A percentile compares a stretch with the other conserved stretches of the same genome.
phyloP scores from a whole-genome alignment of 2,888 invertebrate genomes.

The Neria commutata region DNA sequence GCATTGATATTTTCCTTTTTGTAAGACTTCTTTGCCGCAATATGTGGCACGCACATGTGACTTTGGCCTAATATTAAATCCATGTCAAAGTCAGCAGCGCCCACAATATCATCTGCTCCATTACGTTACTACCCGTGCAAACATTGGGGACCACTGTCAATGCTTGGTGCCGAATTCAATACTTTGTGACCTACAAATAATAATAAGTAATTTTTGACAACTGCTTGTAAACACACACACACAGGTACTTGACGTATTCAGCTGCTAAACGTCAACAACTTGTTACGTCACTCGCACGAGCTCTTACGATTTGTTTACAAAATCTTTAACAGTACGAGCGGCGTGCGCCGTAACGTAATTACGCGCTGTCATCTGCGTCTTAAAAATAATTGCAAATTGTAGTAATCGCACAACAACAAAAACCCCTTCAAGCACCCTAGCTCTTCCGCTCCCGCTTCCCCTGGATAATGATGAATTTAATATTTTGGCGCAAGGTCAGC shows the following conservation, averaged over 20 bases:
- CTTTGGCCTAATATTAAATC: not conserved
- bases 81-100: slow-evolving; percentile 9
- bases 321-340: no score
- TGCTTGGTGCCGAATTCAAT: not conserved
- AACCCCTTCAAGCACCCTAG: not conserved
- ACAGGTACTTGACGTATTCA: not conserved
- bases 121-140: not conserved
- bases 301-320: not conserved
- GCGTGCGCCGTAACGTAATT: no score
- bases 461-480: no score
- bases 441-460: no score
- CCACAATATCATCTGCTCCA: not conserved
- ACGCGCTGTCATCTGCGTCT: no score
- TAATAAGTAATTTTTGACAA: slow-evolving; percentile 8
- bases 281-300: not conserved
- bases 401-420: not conserved
- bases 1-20: no score
- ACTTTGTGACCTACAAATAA: slow-evolving; percentile 13
- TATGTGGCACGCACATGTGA: not conserved
- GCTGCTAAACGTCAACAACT: slow-evolving; percentile 1
- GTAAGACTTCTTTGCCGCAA: not conserved
- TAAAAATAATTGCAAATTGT: not conserved
- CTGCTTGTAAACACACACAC: not conserved
- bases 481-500: slow-evolving; percentile 20
- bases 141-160: not conserved